These are phyloP conservation scores for Megalurothrips usitatus DNA, from an alignment of 2,888 invertebrate species.

Conservation along the genomic window DNA sequence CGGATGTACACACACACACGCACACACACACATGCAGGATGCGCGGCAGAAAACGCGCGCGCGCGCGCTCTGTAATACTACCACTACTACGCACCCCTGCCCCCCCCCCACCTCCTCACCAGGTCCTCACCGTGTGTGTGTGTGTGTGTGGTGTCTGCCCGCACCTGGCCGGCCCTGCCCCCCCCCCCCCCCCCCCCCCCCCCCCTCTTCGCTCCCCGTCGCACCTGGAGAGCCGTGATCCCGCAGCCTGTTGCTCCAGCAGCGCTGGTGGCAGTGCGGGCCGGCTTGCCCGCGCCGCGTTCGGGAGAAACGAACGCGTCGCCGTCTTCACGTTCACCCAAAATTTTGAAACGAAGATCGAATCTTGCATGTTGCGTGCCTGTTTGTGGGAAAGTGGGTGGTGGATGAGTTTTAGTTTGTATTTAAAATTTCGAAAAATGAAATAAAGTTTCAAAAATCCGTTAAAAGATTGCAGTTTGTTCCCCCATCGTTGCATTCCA, in stretches of 20 bases:
- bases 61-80: background rate
- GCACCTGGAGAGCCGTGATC: constrained; percentile 35
- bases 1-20: background rate
- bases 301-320: too few species aligned
- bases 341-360: too few species aligned
- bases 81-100: background rate
- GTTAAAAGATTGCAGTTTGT: too few species aligned
- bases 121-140: constrained; percentile 41
- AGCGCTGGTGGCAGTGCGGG: background rate
- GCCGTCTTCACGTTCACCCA: too few species aligned
- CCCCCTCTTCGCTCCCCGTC: constrained; percentile 42
- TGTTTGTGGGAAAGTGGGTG: too few species aligned
- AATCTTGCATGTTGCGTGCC: too few species aligned
- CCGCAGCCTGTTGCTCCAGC: background rate
- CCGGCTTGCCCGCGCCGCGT: too few species aligned
- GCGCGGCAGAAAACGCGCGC: background rate
- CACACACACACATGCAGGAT: too few species aligned
- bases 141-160: constrained; percentile 38
- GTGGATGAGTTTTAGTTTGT: too few species aligned
- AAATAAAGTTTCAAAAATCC: too few species aligned
- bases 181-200: constrained; percentile 38
- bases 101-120: constrained; percentile 40
- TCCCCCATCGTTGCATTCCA: too few species aligned
- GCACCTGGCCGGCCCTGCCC: constrained; percentile 44
- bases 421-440: too few species aligned